Base-by-base conservation (phyloP, 1,140 invertebrate species). In the Goniozus legneri region DNA sequence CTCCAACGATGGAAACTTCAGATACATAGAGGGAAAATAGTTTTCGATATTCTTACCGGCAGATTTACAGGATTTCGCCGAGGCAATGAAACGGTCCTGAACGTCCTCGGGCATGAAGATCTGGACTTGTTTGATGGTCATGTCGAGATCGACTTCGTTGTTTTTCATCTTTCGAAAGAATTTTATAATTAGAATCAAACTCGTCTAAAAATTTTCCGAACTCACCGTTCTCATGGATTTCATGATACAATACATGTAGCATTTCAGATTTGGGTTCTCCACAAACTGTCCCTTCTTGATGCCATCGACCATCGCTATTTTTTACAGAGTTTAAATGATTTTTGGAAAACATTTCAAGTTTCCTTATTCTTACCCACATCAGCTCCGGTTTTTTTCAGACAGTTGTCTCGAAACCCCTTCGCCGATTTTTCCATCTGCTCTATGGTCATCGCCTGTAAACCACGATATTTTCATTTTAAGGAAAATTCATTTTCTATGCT, bases 171-270 rank as follows among this genome's bases (percentile, higher is more conserved):
- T 19, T 19, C 47, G 31, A 41, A 18, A 38, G 4, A 45, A 45
- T 27, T 27, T n/a, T n/a, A n/a, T n/a, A n/a, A n/a, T n/a, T n/a
- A n/a, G n/a, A n/a, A n/a, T n/a, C n/a, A n/a, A n/a, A n/a, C n/a
- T n/a, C n/a, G n/a, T n/a, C n/a, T n/a, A n/a, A n/a, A n/a, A n/a
- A n/a, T n/a, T n/a, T n/a, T n/a, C n/a, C n/a, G n/a, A n/a, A n/a
- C 35, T 60, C 47, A 64, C 62, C n/a, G 44, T 50, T 54, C 56
- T 51, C 34, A 64, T 27, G 8, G 35, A n/a, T 15, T 54, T 56
- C 42, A 62, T 41, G 15, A 64, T 13, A 14, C 62, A 64, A 2
- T 43, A 21, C 3, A 56, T 49, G 18, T 64, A 62, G 24, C 62
- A 64, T 27, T 44, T 44, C 0, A 64, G 33, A 7, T 41, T 6